A percentile compares a stretch with the other conserved stretches of the same genome.
phyloP scores from a whole-genome alignment of 2,888 invertebrate genomes.

The Heliconius aoede region DNA sequence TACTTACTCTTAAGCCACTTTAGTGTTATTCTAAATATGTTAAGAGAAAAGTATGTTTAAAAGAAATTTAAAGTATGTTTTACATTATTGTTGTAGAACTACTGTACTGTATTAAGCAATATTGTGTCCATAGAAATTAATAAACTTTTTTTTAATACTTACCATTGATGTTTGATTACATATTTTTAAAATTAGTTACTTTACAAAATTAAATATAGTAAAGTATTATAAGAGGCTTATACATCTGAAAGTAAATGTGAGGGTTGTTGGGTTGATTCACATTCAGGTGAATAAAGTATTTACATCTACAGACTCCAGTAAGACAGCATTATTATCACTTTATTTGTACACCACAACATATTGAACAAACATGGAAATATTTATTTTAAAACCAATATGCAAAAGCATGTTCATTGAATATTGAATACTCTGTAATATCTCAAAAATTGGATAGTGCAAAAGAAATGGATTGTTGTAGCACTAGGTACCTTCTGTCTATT shows the following conservation, averaged over 20 bases:
- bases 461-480: background rate
- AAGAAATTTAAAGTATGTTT: constrained; percentile 60
- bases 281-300: background rate
- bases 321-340: background rate
- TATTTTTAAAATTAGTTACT: background rate
- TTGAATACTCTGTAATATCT: background rate
- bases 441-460: background rate
- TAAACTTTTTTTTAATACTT: constrained; percentile 27
- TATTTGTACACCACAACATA: too few species aligned
- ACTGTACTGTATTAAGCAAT: constrained; percentile 8
- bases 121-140: constrained; percentile 26
- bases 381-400: too few species aligned
- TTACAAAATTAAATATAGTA: background rate
- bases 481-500: background rate
- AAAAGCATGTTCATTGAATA: too few species aligned
- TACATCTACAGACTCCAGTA: too few species aligned
- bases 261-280: background rate
- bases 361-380: too few species aligned
- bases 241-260: background rate
- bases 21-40: constrained; percentile 59
- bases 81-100: constrained; percentile 14
- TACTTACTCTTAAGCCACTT: constrained; percentile 73
- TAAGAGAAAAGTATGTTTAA: constrained; percentile 68
- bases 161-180: constrained; percentile 10
- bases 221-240: background rate